Evolutionary conservation across 92 coral and sea anemone genomes (phyloP).

Genomic region (Nematostella vectensis): DNA sequence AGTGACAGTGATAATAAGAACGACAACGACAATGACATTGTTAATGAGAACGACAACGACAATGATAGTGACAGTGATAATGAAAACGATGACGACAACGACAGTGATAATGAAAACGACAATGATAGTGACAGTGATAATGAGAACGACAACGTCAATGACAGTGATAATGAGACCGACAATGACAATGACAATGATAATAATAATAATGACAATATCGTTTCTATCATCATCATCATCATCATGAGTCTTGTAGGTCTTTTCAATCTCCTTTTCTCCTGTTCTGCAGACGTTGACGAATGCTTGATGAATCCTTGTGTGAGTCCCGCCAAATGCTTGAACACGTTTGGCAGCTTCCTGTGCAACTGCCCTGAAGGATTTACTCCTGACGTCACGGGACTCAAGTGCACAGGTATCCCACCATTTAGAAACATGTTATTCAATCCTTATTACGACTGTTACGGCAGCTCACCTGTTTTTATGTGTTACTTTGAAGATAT

Average conservation of each 20-base stretch:
- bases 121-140: background rate
- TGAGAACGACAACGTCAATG: background rate
- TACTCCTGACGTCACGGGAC: slow-evolving; percentile 66
- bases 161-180: background rate
- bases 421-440: background rate
- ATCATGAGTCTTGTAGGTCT: background rate
- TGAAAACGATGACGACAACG: background rate
- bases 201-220: background rate
- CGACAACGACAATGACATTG: background rate
- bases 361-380: slow-evolving; percentile 69
- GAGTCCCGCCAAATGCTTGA: slow-evolving; percentile 55
- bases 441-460: too few relatives aligned
- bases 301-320: slow-evolving; percentile 77
- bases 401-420: slow-evolving; percentile 65
- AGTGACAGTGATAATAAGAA: background rate
- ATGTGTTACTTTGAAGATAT: slow-evolving; percentile 38
- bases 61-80: background rate
- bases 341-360: slow-evolving; percentile 90
- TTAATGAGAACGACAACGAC: background rate
- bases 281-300: slow-evolving; percentile 65
- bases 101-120: background rate
- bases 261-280: background rate
- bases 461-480: too few relatives aligned
- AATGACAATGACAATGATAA: background rate
- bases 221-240: too few relatives aligned